Conservation (phyloP, 2,888 invertebrate species). For the Sylvicola cinctus region DNA sequence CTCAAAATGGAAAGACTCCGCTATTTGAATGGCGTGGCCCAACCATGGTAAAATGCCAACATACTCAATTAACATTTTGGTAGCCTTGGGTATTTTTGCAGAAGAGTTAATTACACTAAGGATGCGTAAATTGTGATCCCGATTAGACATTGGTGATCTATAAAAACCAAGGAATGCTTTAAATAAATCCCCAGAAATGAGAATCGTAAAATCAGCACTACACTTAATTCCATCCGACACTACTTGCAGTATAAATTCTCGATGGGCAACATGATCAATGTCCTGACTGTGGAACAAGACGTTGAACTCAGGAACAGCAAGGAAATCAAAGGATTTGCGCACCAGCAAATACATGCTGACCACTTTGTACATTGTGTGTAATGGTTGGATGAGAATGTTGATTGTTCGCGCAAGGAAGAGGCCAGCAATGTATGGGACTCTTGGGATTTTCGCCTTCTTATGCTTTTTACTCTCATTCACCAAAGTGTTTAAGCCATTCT, state of each 20-base stretch:
- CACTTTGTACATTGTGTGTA: slow-evolving; percentile 52
- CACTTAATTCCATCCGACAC: slow-evolving; percentile 57
- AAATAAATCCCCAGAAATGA: slow-evolving; percentile 50
- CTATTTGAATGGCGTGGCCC: slow-evolving; percentile 18
- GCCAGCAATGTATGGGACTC: slow-evolving; percentile 19
- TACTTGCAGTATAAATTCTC: slow-evolving; percentile 58
- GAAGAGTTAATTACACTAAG: slow-evolving; percentile 40
- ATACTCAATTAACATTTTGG: slow-evolving; percentile 39
- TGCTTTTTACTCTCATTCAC: slow-evolving; percentile 18
- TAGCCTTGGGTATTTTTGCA: slow-evolving; percentile 40
- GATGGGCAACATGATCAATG: slow-evolving; percentile 41
- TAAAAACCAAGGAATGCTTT: slow-evolving; percentile 59
- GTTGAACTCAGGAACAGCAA: slow-evolving; percentile 71
- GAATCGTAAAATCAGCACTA: slow-evolving; percentile 49
- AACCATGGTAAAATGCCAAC: slow-evolving; percentile 57
- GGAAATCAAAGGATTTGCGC: slow-evolving; percentile 54
- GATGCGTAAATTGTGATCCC: slow-evolving; percentile 39
- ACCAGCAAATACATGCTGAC: slow-evolving; percentile 60
- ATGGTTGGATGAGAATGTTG: slow-evolving; percentile 50
- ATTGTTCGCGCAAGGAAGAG: slow-evolving; percentile 24
- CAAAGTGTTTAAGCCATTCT: slow-evolving; percentile 17
- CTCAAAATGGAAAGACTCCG: slow-evolving; percentile 23
- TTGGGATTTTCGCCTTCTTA: slow-evolving; percentile 16
- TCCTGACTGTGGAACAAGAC: slow-evolving; percentile 65
- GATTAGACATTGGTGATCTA: slow-evolving; percentile 38